Base-by-base conservation (phyloP, 2,888 invertebrate species). In the Eurytoma californica region DNA sequence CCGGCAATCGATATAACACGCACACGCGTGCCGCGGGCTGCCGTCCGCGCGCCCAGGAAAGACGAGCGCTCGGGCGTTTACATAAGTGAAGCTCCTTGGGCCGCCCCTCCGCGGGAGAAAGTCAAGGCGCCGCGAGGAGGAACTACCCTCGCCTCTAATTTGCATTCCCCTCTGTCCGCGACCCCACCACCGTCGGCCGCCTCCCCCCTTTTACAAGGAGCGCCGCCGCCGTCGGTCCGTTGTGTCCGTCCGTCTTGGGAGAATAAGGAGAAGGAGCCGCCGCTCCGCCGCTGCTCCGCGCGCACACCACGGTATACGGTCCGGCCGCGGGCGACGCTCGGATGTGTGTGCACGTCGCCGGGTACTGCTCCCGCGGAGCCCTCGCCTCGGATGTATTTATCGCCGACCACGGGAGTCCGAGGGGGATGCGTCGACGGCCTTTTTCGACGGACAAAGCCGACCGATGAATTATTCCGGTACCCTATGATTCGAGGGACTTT, bases 11-110 rank as follows among this genome's bases (percentile, higher is more conserved):
- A 90, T 90, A 88, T 86, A 87, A 58, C 84, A 86, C 87, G 86
- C 87, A 86, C 86, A 87, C 86, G 85, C 82, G 84, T 82, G 76
- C 72, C 55, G 75, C 68, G 77, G 68, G 77, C 20, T 70, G 66
- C n/a, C 18, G 61, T 30, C 61, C 68, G 83, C 82, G 83, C 82
- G 81, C 82, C 55, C 77, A 79, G 83, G 80, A 82, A 84, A 82
- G 83, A 83, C 85, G 85, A 84, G 84, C 83, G 85, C 82, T 70
- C 80, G 81, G 80, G 83, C 83, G 87, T 88, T 88, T 89, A 89
- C 88, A 87, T 88, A 88, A 88, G 88, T 87, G 87, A 86, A 87
- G 87, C 88, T 88, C 87, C 89, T 88, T 87, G 87, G 87, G 86
- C 87, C 85, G 85, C 76, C 79, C 80, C 76, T 77, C 80, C 74